Evolutionary conservation across 2,888 invertebrate genomes (phyloP), one percentile per base, ranked within the genome.

Genomic region (Azorinus chamasolen): DNA sequence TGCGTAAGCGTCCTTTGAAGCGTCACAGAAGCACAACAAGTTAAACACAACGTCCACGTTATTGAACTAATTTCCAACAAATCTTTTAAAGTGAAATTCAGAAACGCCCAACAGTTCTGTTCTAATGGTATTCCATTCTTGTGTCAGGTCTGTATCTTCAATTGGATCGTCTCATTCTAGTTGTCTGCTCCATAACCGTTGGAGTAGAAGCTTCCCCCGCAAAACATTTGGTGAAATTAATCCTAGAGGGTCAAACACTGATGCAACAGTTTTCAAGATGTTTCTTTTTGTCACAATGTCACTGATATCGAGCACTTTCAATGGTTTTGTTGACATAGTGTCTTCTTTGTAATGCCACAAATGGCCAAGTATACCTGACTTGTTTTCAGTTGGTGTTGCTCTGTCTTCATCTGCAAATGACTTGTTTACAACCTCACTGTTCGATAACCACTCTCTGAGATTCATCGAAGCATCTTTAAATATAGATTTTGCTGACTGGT

Each of bases 361-460:
- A n/a, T n/a, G n/a, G n/a, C n/a, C n/a, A n/a, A n/a, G n/a, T n/a
- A n/a, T n/a, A n/a, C n/a, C n/a, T n/a, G n/a, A n/a, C n/a, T n/a
- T n/a, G n/a, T n/a, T n/a, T n/a, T n/a, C 39, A 6, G 41, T 39
- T 41, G 14, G 8, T 6, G 6, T 14, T 2, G 43, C 24, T 16
- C 18, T 53, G 12, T 66, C 73, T 22, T 51, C 54, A 8, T 16
- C 12, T 8, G 25, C n/a, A 16, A 54, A 32, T 6, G 25, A n/a
- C 4, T 18, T 20, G 16, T 43, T 46, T 14, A 74, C 12, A 39
- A 25, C 48, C 2, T 46, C 16, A 20, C 41, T 43, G 37, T 70
- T 75, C 27, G 75, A 25, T 46, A 43, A 6, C 59, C 51, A 68
- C 20, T 59, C 68, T n/a, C 68, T 54, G 10, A 58, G n/a, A 25